phyloP scores from a whole-genome alignment of 37 sponge, comb jelly and placozoan species.

The Geodia barretti region DNA sequence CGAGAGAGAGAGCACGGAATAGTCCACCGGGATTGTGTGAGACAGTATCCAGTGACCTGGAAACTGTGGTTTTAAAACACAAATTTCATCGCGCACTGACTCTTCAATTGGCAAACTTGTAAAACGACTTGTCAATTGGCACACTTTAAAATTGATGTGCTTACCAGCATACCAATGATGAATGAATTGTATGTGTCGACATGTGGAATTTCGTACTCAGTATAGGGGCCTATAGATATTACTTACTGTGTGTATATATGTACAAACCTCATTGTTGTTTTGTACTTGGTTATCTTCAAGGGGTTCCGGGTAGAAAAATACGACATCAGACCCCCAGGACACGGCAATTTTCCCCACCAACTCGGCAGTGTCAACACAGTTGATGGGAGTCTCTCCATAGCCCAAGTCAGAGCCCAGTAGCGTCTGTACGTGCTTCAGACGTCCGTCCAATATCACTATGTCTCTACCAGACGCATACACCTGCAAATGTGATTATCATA shows the following conservation, averaged over 20 bases:
- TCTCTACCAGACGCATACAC: constrained; percentile 83
- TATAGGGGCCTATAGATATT: too few species aligned
- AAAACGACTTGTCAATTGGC: too few species aligned
- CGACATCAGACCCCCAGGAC: constrained; percentile 66
- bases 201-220: too few species aligned
- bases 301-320: constrained; percentile 60
- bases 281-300: constrained; percentile 4
- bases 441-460: constrained; percentile 63
- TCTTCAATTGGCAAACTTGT: too few species aligned
- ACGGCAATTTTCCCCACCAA: constrained; percentile 70
- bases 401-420: constrained; percentile 54
- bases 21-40: constrained; percentile 31
- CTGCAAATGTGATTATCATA: constrained; percentile 23
- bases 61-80: background rate
- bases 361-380: constrained; percentile 64
- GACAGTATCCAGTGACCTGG: constrained; percentile 26
- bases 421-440: constrained; percentile 73
- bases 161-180: too few species aligned
- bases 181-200: too few species aligned
- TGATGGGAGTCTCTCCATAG: constrained; percentile 22
- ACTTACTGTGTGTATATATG: too few species aligned
- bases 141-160: too few species aligned
- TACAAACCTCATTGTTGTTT: constrained; percentile 9
- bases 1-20: constrained; percentile 32
- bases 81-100: background rate